Base-by-base conservation (phyloP, 2,888 invertebrate genomes). In the Drosophila macrothrix region DNA sequence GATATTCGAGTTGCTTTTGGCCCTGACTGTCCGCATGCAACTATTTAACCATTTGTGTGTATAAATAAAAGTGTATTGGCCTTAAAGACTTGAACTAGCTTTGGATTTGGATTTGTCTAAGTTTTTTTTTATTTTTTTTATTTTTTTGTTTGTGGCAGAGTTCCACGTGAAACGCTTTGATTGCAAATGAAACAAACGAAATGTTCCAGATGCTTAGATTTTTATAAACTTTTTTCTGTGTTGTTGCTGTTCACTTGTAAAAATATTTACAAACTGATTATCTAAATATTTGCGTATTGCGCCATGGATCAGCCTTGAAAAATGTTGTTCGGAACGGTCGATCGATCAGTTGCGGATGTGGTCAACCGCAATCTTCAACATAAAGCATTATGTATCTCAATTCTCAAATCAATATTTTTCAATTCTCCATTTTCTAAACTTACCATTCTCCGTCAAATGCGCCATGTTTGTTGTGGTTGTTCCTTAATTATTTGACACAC, bases 181-280 rank as follows among this genome's bases (percentile, higher is more conserved):
- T 87, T 87, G 84, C 86, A 90, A 87, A 90, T 82, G 86, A 86
- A 87, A 90, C 78, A 90, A 90, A 79, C 86, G 84, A 87, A 90
- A 86, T 83, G 19, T 84, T 86, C 90, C 90, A 88, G 87, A 88
- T 88, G 90, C 82, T 83, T 55, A 54, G 43, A 77, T 83, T 90
- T 88, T 90, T 88, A 88, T 88, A 87, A 87, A 88, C 87, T 88
- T 86, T 83, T 46, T 16, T 9, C 46, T 25, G 16, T 46, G 22
- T 46, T 28, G 16, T 25, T 46, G 16, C 46, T 46, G 25, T 80
- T 73, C 72, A 74, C 76, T 88, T 88, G 89, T 88, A 88, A 88
- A 88, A 90, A 88, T 88, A 88, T 88, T 88, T 88, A 88, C 90
- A 83, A 79, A 73, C 74, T 79, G 75, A 65, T 80, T 81, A 78